phyloP scores from a whole-genome alignment of 2,113 vertebrate genomes.

The Corvus moneduloides region DNA sequence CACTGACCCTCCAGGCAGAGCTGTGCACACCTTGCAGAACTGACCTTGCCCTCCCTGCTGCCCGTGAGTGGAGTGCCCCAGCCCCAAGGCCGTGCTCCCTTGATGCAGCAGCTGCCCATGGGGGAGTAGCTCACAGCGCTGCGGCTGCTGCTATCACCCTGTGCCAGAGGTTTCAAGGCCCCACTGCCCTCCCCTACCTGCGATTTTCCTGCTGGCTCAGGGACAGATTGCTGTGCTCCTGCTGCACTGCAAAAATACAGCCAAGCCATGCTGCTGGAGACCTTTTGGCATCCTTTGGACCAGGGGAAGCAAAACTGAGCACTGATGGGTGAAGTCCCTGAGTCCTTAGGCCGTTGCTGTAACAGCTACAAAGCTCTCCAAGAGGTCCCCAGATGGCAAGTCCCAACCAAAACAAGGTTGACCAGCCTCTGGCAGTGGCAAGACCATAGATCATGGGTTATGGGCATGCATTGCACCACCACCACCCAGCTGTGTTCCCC shows the following conservation, averaged over 20 bases:
- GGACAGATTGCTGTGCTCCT: background rate
- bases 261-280: background rate
- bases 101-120: background rate
- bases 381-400: background rate
- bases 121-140: background rate
- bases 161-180: background rate
- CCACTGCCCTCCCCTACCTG: background rate
- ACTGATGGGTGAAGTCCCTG: background rate
- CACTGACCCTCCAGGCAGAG: background rate
- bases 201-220: background rate
- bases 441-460: fast-evolving
- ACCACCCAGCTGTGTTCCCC: background rate
- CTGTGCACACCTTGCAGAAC: background rate
- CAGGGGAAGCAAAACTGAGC: background rate
- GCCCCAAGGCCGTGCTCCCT: background rate
- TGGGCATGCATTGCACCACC: background rate
- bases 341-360: fast-evolving
- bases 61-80: fast-evolving
- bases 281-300: background rate
- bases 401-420: background rate
- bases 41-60: background rate
- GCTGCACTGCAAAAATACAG: background rate
- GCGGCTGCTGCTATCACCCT: fast-evolving
- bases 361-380: background rate
- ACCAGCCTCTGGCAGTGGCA: background rate